These are phyloP conservation scores for Oreochromis aureus DNA, from an alignment of 2,113 vertebrate species.

Conservation along the genomic window DNA sequence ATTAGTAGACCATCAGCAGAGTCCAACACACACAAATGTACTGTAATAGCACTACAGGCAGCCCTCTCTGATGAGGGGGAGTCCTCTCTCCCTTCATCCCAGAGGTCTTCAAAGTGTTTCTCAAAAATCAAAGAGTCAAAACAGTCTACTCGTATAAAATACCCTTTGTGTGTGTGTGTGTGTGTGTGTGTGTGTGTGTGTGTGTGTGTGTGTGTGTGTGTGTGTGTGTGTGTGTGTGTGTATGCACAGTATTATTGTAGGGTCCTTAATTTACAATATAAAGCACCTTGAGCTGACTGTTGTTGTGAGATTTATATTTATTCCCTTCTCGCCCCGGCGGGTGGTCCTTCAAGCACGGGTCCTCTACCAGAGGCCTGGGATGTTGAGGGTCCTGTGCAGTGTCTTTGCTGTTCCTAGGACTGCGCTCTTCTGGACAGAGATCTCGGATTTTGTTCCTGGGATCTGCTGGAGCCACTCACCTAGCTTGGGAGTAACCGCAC, in stretches of 20 bases:
- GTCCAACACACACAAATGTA: neutral
- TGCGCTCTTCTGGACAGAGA: neutral
- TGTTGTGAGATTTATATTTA: neutral
- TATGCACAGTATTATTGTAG: neutral
- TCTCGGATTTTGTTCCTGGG: neutral
- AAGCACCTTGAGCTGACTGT: neutral
- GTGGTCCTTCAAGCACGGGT: neutral
- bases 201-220: too few species aligned
- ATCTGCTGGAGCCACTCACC: neutral
- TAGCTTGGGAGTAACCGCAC: neutral
- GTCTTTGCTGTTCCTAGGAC: neutral
- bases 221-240: too few species aligned
- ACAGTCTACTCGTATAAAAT: neutral
- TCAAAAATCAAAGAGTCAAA: neutral
- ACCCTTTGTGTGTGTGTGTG: neutral
- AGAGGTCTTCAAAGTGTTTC: neutral
- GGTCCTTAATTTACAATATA: neutral
- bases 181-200: too few species aligned
- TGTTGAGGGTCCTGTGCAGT: neutral
- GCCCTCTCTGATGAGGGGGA: neutral
- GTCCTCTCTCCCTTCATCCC: neutral
- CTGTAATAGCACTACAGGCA: neutral
- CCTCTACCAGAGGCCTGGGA: neutral
- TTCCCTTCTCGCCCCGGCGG: fast-evolving
- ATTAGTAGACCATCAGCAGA: conserved; percentile 35